These are phyloP conservation scores for Volucella inflata DNA, from an alignment of 2,888 invertebrate genomes.

Conservation along the genomic window DNA sequence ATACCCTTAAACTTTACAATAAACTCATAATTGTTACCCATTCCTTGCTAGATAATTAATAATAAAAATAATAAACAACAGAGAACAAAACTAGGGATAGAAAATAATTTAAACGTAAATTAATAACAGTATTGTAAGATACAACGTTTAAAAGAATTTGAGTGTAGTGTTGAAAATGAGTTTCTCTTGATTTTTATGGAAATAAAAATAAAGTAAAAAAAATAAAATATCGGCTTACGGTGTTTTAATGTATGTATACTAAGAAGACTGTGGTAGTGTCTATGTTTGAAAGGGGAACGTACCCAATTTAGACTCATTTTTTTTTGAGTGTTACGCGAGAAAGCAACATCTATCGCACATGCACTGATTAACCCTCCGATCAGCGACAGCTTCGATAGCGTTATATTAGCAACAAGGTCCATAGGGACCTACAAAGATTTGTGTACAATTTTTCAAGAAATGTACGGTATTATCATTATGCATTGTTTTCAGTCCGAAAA, in stretches of 20 bases:
- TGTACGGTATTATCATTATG: no score
- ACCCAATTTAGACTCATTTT: no score
- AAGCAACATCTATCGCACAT: no score
- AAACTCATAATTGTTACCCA: conserved; percentile 32
- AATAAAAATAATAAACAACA: not conserved
- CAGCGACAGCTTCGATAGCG: no score
- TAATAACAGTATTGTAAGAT: conserved; percentile 32
- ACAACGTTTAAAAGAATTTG: conserved; percentile 32
- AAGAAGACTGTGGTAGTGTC: no score
- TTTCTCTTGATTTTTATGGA: not conserved
- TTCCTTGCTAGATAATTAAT: conserved; percentile 34
- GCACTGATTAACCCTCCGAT: no score
- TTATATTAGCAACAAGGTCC: no score
- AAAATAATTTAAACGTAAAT: conserved; percentile 18
- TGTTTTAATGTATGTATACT: not conserved
- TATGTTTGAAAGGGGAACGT: no score
- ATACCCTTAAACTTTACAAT: conserved; percentile 20
- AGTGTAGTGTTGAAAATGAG: conserved; percentile 17
- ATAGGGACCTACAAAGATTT: no score
- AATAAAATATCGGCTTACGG: not conserved
- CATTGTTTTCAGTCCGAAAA: no score
- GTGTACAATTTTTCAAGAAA: no score
- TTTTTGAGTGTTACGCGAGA: no score
- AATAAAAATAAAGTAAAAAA: not conserved
- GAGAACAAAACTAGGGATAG: conserved; percentile 24